These are phyloP conservation scores for Mormyrus lacerda DNA, from an alignment of 2,113 vertebrate species.

Conservation along the genomic window DNA sequence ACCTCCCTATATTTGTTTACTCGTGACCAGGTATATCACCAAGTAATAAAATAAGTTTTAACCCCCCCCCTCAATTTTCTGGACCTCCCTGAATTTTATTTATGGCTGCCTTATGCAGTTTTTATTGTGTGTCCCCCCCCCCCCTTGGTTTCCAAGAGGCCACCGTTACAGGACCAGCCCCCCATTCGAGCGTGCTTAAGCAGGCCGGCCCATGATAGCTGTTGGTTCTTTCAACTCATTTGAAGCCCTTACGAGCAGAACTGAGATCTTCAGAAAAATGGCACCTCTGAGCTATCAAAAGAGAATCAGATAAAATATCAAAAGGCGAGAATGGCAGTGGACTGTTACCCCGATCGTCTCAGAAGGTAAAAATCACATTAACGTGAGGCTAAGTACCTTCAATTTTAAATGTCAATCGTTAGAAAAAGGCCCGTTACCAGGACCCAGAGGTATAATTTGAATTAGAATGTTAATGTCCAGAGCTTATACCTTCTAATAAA, in stretches of 20 bases:
- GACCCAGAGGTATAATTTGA: neutral
- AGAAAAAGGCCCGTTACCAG: neutral
- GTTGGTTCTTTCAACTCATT: neutral
- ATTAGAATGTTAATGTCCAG: neutral
- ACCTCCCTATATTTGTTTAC: neutral
- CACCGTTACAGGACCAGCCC: neutral
- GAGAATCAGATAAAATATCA: neutral
- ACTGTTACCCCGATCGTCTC: neutral
- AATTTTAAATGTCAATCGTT: neutral
- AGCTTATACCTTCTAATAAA: neutral
- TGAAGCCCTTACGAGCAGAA: neutral
- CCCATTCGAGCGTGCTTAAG: neutral
- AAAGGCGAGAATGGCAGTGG: neutral
- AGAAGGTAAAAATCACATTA: neutral
- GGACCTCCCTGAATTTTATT: neutral
- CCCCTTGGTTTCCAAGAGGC: neutral
- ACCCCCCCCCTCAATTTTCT: neutral
- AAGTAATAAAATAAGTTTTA: neutral
- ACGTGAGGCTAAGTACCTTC: neutral
- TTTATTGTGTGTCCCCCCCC: neutral
- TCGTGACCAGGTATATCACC: neutral
- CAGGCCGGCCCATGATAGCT: neutral
- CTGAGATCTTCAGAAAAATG: neutral
- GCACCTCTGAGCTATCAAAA: neutral
- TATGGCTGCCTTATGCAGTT: neutral